Evolutionary conservation across 2,797 vertebrate species (phyloP).

Genomic region (Tragelaphus oryx): DNA sequence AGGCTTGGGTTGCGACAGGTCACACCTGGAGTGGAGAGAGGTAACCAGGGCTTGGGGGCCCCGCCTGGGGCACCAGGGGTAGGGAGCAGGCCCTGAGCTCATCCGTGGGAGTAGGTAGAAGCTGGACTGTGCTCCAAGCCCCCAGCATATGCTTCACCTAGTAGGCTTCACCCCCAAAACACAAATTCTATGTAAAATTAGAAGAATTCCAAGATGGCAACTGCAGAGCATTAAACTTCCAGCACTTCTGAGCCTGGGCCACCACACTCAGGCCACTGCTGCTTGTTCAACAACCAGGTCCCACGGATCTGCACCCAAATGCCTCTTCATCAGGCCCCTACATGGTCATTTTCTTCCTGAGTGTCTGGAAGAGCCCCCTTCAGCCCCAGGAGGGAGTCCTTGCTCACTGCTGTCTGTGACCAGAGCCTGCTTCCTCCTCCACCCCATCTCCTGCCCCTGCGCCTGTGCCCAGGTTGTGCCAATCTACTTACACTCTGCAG

Average conservation of each 20-base stretch:
- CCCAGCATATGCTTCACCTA: background rate
- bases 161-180: background rate
- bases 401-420: background rate
- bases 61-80: rapidly evolving
- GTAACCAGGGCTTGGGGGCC: background rate
- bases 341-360: background rate
- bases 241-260: background rate
- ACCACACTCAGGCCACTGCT: background rate
- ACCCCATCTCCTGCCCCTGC: background rate
- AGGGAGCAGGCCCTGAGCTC: background rate
- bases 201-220: background rate
- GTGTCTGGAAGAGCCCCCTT: background rate
- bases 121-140: background rate
- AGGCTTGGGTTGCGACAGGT: background rate
- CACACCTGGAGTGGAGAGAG: background rate
- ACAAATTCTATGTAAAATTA: background rate
- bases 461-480: background rate
- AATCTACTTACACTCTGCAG: background rate
- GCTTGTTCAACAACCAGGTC: background rate
- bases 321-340: background rate
- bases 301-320: background rate
- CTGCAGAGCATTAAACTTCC: background rate
- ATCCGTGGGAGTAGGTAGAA: background rate
- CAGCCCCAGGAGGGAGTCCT: too few species aligned
- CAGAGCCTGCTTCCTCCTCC: background rate